These are phyloP conservation scores for Lepidochitona cinerea DNA, from an alignment of 2,888 invertebrate species.

Conservation along the genomic window DNA sequence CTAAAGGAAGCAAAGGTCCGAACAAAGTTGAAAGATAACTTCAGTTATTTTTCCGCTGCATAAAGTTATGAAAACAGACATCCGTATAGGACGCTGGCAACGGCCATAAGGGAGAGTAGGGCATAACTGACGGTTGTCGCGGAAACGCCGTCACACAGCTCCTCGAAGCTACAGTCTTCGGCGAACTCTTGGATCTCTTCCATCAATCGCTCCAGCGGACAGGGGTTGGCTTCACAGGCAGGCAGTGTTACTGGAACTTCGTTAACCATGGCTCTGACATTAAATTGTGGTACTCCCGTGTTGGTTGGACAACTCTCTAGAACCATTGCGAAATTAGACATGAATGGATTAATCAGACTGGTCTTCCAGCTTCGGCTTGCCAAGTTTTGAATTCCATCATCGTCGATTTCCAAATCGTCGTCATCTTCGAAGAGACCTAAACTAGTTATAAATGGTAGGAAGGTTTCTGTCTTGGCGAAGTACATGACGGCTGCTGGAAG, in stretches of 20 bases:
- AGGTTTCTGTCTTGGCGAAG: neutral
- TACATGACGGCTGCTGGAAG: neutral
- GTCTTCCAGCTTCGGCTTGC: neutral
- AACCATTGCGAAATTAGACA: neutral
- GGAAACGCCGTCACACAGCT: conserved; percentile 1
- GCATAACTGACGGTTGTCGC: neutral
- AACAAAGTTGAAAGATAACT: no score
- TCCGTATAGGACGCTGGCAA: neutral
- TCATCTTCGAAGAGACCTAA: conserved; percentile 1
- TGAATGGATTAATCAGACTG: neutral
- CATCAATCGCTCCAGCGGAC: neutral
- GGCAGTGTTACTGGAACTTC: neutral
- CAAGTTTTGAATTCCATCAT: neutral
- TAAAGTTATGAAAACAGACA: neutral
- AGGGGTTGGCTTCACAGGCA: neutral
- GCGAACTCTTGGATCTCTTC: neutral
- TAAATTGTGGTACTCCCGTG: neutral
- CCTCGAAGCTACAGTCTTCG: conserved; percentile 1
- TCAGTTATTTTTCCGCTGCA: neutral
- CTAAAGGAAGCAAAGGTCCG: no score
- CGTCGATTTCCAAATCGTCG: neutral
- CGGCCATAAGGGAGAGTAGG: neutral
- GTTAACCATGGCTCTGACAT: neutral
- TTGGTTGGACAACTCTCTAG: neutral
- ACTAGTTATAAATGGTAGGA: neutral